Evolutionary conservation across 2,797 vertebrate species (phyloP).

Genomic region (Rhinoraja longicauda): DNA sequence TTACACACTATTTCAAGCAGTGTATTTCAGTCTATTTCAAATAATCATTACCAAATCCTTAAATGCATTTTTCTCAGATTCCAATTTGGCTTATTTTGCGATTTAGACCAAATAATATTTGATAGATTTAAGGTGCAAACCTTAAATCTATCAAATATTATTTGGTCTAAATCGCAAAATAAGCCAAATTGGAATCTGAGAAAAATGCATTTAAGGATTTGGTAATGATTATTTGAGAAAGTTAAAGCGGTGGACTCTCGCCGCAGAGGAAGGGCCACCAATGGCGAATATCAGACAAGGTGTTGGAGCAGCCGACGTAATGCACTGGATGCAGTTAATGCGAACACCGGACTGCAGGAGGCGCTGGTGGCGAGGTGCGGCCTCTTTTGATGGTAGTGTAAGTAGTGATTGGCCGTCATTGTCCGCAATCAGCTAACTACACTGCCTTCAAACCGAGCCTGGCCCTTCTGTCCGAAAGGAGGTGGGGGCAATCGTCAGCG

Average conservation of each 20-base stretch:
- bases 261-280: neutral
- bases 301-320: neutral
- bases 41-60: neutral
- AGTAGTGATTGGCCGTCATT: constrained; percentile 70
- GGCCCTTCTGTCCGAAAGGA: neutral
- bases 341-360: constrained; percentile 36
- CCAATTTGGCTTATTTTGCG: neutral
- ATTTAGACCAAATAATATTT: neutral
- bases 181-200: neutral
- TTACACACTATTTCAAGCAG: too few relatives aligned
- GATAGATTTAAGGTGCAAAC: neutral
- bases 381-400: constrained; percentile 74
- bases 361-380: constrained; percentile 52
- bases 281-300: neutral
- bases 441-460: constrained; percentile 87
- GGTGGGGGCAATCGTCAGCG: neutral
- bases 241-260: neutral
- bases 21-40: too few relatives aligned
- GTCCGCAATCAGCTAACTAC: constrained; percentile 82
- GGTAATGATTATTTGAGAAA: neutral
- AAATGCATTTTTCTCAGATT: neutral
- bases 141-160: neutral
- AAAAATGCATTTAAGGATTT: neutral
- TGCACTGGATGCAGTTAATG: neutral
- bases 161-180: neutral